Percentiles rank a stretch among this genome's conserved stretches.
Conservation (phyloP, 2,113 vertebrate species). For the Gyps fulvus region DNA sequence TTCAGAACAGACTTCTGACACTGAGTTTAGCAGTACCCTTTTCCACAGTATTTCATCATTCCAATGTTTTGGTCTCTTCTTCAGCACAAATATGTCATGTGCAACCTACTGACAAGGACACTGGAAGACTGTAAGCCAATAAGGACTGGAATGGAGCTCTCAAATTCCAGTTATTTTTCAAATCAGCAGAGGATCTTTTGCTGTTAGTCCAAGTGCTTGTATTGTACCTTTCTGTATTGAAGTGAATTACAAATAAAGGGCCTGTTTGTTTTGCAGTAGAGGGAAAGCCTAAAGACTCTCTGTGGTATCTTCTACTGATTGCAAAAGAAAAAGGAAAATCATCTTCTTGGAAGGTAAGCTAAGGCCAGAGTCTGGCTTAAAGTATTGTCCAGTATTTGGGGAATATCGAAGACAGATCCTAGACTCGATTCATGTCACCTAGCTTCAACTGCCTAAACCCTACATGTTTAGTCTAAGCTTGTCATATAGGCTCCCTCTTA, state of each 20-base stretch:
- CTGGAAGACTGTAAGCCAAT: not conserved
- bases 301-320: not conserved
- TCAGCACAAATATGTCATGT: not conserved
- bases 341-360: not conserved
- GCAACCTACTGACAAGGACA: not conserved
- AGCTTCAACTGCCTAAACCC: not conserved
- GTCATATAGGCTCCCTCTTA: not conserved
- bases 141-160: not conserved
- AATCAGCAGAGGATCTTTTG: not conserved
- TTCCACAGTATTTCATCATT: not conserved
- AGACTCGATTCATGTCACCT: not conserved
- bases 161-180: not conserved
- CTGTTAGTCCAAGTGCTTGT: not conserved
- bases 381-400: not conserved
- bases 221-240: not conserved
- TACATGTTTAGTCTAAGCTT: not conserved
- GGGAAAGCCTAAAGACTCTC: not conserved
- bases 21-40: not conserved
- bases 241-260: not conserved
- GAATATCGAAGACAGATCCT: not conserved
- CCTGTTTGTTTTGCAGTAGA: not conserved
- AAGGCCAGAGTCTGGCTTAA: not conserved
- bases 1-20: not conserved
- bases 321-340: not conserved
- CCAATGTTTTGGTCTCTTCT: not conserved